Evolutionary conservation across 2,797 vertebrate species (phyloP).

Genomic region (Amphiprion clarkii): DNA sequence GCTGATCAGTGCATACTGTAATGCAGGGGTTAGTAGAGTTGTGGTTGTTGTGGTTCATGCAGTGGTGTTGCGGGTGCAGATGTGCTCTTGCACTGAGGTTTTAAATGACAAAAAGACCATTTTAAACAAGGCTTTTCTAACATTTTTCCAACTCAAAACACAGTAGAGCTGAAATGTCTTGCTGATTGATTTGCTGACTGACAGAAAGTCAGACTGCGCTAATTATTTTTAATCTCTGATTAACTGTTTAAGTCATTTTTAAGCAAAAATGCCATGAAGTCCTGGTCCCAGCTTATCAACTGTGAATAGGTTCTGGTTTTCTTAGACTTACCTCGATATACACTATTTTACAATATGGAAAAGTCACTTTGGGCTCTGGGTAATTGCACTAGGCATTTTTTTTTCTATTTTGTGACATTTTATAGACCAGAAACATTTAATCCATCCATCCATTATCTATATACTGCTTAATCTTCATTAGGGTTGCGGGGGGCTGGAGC

Average conservation of each 20-base stretch:
- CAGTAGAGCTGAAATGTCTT: not conserved
- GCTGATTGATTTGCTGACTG: not conserved
- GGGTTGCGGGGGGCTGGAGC: too few relatives aligned
- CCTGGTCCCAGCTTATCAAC: not conserved
- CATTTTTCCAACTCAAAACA: not conserved
- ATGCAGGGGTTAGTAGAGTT: not conserved
- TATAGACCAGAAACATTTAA: not conserved
- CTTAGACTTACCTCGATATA: not conserved
- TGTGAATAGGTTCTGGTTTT: slow-evolving; percentile 10
- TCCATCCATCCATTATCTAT: too few relatives aligned
- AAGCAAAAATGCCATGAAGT: not conserved
- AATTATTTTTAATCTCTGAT: too few relatives aligned
- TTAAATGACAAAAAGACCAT: not conserved
- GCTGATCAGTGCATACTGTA: not conserved
- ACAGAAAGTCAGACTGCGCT: not conserved
- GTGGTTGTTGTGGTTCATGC: not conserved
- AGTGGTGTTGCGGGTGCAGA: slow-evolving; percentile 1
- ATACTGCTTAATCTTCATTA: too few relatives aligned
- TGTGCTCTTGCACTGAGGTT: slow-evolving; percentile 6
- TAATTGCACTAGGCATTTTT: not conserved
- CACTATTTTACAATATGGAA: slow-evolving; percentile 17
- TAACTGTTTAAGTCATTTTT: not conserved
- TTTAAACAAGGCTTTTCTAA: slow-evolving; percentile 8
- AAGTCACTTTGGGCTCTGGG: not conserved
- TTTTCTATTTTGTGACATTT: slow-evolving; percentile 19